Evolutionary conservation across 2,113 vertebrate genomes (phyloP).

Genomic region (zebrafish (Danio rerio)): DNA sequence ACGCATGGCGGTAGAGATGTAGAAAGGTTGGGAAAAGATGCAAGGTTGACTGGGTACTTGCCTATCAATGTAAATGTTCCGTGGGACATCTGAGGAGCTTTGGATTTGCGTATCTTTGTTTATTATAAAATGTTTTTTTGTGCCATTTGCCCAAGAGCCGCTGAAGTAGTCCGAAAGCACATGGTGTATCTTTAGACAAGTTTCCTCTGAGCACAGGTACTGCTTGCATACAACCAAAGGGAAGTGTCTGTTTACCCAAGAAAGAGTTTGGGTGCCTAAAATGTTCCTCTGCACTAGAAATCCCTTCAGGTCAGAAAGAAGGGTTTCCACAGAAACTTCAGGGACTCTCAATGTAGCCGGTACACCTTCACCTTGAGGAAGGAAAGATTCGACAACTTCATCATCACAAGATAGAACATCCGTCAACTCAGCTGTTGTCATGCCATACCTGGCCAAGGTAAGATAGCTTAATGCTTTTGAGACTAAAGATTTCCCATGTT

Average conservation of each 20-base stretch:
- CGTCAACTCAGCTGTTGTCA: slow-evolving; percentile 74
- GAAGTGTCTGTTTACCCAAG: slow-evolving; percentile 79
- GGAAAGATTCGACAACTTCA: slow-evolving; percentile 56
- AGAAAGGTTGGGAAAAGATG: slow-evolving; percentile 56
- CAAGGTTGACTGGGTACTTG: slow-evolving; percentile 70
- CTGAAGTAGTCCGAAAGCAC: slow-evolving; percentile 74
- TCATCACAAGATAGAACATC: slow-evolving; percentile 75
- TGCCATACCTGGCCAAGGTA: slow-evolving; percentile 72
- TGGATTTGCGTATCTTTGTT: slow-evolving; percentile 2
- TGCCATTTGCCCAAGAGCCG: slow-evolving; percentile 64
- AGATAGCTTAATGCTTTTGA: slow-evolving; percentile 70
- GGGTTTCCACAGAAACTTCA: slow-evolving; percentile 70
- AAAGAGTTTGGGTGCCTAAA: slow-evolving; percentile 66
- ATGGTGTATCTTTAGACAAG: slow-evolving; percentile 63
- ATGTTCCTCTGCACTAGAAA: slow-evolving; percentile 69
- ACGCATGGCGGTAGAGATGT: background rate
- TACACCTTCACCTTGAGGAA: slow-evolving; percentile 2
- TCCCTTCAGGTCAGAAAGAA: slow-evolving; percentile 73
- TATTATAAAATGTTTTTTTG: slow-evolving; percentile 61
- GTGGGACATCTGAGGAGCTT: slow-evolving; percentile 6
- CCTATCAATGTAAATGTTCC: slow-evolving; percentile 61
- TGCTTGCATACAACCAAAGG: slow-evolving; percentile 67
- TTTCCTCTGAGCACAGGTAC: slow-evolving; percentile 66
- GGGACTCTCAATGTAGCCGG: slow-evolving; percentile 62
- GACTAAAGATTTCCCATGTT: slow-evolving; percentile 69